phyloP scores from a whole-genome alignment of 2,888 invertebrate species.

The Drosophila phalerata region DNA sequence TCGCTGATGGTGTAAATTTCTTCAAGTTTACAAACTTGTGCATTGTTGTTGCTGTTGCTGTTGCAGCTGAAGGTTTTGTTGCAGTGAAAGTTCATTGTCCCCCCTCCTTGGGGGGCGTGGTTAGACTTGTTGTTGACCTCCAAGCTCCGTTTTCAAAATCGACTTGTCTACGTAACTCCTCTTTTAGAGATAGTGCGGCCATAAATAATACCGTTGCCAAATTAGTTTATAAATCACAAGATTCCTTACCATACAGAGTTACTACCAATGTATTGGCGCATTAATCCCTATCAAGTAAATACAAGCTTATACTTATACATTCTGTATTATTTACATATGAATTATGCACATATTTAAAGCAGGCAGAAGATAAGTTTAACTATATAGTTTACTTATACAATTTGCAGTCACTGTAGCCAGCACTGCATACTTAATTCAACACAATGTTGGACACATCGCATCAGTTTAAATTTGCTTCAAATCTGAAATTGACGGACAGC shows the following conservation, averaged over 20 bases:
- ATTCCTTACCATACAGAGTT: not conserved
- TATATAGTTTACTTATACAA: no score
- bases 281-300: not conserved
- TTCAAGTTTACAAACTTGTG: conserved; percentile 74
- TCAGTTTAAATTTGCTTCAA: not conserved
- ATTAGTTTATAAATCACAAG: conserved; percentile 75
- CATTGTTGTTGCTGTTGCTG: conserved; percentile 70
- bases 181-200: conserved; percentile 24
- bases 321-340: not conserved
- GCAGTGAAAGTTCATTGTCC: conserved; percentile 60
- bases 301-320: no score
- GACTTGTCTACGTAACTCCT: conserved; percentile 21
- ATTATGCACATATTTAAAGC: not conserved
- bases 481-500: not conserved
- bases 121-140: conserved; percentile 34
- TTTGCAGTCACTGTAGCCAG: no score
- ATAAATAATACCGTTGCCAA: conserved; percentile 70
- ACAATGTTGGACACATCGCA: not conserved
- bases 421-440: not conserved
- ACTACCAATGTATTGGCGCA: not conserved
- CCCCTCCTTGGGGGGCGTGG: conserved; percentile 6
- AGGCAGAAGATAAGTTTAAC: no score
- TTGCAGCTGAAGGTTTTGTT: conserved; percentile 48
- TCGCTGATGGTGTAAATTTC: conserved; percentile 82
- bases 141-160: conserved; percentile 17